phyloP scores from a whole-genome alignment of 2,113 vertebrate genomes.

The Pao palembangensis region DNA sequence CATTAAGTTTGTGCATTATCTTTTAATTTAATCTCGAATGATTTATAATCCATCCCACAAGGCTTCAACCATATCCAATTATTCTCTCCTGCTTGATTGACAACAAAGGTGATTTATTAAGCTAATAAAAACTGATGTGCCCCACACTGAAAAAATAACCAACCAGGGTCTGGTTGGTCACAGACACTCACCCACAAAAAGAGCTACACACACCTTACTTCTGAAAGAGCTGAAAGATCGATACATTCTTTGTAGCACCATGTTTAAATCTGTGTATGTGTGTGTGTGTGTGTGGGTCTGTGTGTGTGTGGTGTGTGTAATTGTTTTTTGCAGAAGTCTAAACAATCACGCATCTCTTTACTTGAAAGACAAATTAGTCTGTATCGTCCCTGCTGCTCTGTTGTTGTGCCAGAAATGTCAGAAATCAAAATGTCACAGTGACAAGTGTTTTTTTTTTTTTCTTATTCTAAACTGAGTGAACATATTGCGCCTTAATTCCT shows the following conservation, averaged over 20 bases:
- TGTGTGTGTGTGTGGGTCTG: conserved; percentile 25
- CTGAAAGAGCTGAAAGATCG: conserved; percentile 25
- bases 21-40: conserved; percentile 99
- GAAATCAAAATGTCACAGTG: conserved; percentile 61
- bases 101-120: conserved; percentile 99
- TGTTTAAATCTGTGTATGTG: conserved; percentile 35
- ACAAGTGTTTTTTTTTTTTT: conserved; percentile 30
- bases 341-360: conserved; percentile 48
- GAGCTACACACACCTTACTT: conserved; percentile 15
- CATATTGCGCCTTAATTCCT: conserved; percentile 72
- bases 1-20: conserved; percentile 99
- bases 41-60: conserved; percentile 99
- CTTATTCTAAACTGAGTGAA: conserved; percentile 51
- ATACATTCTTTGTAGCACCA: conserved; percentile 16
- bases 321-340: conserved; percentile 19
- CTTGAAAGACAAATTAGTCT: conserved; percentile 55
- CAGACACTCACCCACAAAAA: conserved; percentile 28
- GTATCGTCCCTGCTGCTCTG: conserved; percentile 17
- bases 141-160: conserved; percentile 97
- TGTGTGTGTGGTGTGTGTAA: neutral
- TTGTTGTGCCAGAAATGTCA: conserved; percentile 38
- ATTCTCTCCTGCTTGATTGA: conserved; percentile 99
- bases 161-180: conserved; percentile 48
- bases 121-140: conserved; percentile 99
- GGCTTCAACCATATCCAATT: conserved; percentile 99